These are phyloP conservation scores for Ctenosaura bakeri DNA, from an alignment of 2,797 vertebrate genomes.

Conservation along the genomic window DNA sequence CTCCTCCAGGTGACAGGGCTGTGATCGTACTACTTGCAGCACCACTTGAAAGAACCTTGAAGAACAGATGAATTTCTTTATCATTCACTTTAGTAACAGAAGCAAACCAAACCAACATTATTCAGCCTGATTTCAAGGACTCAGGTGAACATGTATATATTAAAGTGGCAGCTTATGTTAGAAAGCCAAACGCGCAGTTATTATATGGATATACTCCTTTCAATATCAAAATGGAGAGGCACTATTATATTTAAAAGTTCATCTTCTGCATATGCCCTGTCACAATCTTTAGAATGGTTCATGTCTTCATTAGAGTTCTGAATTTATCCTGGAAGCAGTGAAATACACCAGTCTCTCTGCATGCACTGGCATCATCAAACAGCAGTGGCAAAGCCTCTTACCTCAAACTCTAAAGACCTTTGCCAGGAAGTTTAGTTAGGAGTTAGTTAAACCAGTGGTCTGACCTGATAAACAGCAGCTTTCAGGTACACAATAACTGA, in stretches of 20 bases:
- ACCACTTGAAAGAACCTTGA: constrained; percentile 92
- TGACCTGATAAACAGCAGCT: background rate
- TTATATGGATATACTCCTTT: background rate
- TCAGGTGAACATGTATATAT: background rate
- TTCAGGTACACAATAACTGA: too few species aligned
- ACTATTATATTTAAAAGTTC: background rate
- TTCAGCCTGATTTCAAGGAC: background rate
- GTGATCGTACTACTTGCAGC: constrained; percentile 91
- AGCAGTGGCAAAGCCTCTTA: background rate
- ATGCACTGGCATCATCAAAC: too few species aligned
- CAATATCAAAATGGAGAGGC: background rate
- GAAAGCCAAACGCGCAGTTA: background rate
- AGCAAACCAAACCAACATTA: background rate
- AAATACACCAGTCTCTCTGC: background rate
- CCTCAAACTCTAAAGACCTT: background rate
- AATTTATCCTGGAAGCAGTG: background rate
- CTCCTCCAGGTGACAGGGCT: constrained; percentile 94
- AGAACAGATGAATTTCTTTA: constrained; percentile 9
- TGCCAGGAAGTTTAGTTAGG: background rate
- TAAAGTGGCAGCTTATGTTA: background rate
- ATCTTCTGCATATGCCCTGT: background rate
- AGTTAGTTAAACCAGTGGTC: background rate
- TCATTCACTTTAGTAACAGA: background rate
- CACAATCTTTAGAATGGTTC: background rate
- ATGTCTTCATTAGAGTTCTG: background rate